These are phyloP conservation scores for Agrilus planipennis DNA, from an alignment of 1,140 invertebrate species.

Conservation along the genomic window DNA sequence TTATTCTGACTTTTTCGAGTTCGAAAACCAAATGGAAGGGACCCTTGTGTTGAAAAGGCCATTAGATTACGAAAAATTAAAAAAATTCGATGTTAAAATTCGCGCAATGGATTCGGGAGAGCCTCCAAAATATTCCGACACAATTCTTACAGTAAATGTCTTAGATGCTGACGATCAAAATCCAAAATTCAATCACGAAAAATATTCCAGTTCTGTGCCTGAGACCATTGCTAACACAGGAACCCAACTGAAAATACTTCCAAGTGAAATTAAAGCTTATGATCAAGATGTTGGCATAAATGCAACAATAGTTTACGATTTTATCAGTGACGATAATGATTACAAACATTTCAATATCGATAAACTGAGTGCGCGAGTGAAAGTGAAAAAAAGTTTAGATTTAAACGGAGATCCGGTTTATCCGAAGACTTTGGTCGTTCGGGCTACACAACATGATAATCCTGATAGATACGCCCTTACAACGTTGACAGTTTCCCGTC, in stretches of 20 bases:
- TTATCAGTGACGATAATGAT: conserved; percentile 49
- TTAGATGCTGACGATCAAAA: conserved; percentile 90
- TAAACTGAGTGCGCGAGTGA: conserved; percentile 40
- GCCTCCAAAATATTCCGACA: conserved; percentile 62
- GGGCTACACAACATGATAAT: conserved; percentile 64
- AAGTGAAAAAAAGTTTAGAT: conserved; percentile 45
- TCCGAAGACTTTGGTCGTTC: conserved; percentile 62
- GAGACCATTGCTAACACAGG: conserved; percentile 45
- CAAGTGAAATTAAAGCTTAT: conserved; percentile 52
- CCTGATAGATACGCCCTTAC: conserved; percentile 74
- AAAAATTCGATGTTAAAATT: conserved; percentile 68
- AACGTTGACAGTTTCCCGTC: conserved; percentile 55
- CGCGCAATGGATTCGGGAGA: conserved; percentile 76
- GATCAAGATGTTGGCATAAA: conserved; percentile 74
- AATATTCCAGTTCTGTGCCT: conserved; percentile 61
- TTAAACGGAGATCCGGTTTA: conserved; percentile 49
- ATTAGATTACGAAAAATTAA: conserved; percentile 72
- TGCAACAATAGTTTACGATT: conserved; percentile 56
- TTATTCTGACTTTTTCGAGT: conserved; percentile 68
- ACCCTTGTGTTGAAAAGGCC: conserved; percentile 67
- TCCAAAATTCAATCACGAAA: conserved; percentile 64
- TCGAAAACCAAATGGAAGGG: conserved; percentile 76
- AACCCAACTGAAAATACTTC: conserved; percentile 40
- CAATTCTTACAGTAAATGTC: conserved; percentile 63
- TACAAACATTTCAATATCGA: conserved; percentile 35